phyloP scores from a whole-genome alignment of 2,113 vertebrate genomes.

The Agelaius phoeniceus region DNA sequence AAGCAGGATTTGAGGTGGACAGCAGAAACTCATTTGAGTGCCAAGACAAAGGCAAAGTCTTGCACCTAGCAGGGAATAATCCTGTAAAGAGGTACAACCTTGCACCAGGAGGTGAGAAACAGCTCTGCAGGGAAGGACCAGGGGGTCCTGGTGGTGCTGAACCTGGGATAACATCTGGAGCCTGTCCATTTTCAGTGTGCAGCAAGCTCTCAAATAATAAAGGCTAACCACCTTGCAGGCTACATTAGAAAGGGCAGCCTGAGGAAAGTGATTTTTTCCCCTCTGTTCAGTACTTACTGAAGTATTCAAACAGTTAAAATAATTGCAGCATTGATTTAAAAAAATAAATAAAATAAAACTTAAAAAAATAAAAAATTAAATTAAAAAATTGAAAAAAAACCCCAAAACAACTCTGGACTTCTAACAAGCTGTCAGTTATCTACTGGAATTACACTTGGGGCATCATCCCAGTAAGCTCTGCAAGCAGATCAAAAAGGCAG shows the following conservation, averaged over 20 bases:
- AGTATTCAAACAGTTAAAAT: conserved; percentile 6
- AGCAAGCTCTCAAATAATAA: neutral
- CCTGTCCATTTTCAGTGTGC: neutral
- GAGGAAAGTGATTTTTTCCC: neutral
- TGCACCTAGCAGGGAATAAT: neutral
- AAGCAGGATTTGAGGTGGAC: neutral
- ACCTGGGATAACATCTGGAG: neutral
- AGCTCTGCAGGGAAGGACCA: neutral
- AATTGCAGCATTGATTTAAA: neutral
- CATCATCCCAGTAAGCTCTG: conserved; percentile 1
- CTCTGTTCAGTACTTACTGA: neutral
- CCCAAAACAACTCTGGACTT: neutral
- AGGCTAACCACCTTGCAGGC: neutral
- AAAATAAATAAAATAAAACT: no score
- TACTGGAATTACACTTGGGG: conserved; percentile 6
- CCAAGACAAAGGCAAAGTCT: neutral
- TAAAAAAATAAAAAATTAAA: neutral
- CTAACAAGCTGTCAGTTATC: neutral
- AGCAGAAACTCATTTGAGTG: neutral
- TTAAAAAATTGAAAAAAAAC: neutral
- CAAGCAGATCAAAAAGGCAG: conserved; percentile 16
- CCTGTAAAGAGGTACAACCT: neutral
- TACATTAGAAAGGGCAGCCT: neutral
- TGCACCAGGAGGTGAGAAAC: neutral
- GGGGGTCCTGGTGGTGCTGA: neutral